Base-by-base conservation (phyloP, 2,888 invertebrate species). In the Halictus quadricinctus region DNA sequence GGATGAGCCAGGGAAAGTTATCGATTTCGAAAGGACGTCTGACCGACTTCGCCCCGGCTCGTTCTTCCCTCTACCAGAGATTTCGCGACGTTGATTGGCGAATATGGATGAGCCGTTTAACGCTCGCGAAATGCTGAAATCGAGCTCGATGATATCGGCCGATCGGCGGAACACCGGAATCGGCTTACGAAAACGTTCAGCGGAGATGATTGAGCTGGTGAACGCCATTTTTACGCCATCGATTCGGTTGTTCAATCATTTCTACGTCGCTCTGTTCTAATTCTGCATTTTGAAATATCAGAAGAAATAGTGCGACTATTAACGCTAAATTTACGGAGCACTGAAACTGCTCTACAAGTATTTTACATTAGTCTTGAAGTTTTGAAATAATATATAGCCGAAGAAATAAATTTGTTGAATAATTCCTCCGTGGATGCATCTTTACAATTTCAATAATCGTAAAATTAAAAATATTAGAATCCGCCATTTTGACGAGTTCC, bases 11-110 rank as follows among this genome's bases (percentile, higher is more conserved):
- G 85, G 81, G 89, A 88, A 88, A 88, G 88, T 85, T 58, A 74
- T 80, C 72, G 80, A 80, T 88, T 87, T 87, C 85, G 81, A 85
- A 83, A 87, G 82, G 72, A 70, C 72, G n/a, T 64, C 72, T 75
- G 80, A 29, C 76, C 86, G 79, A 76, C 46, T 75, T 78, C 41
- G 73, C 8, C 36, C 18, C 29, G 29, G 13, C 7, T 75, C 43
- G 50, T 77, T 64, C 64, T 36, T 21, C 58, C 41, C 29, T 58
- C 60, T 29, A 18, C 36, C 54, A 8, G 50, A 8, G 75, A 70
- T 80, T 58, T 79, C 78, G 76, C 54, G 77, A 58, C 43, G 41
- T 12, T 69, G 64, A 41, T 74, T 73, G 25, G 18, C 43, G 69
- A 88, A 88, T 84, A 84, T 80, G 73, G 43, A 79, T 73, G 76